phyloP scores from a whole-genome alignment of 2,888 invertebrate species.

The Ectropis crepuscularia region DNA sequence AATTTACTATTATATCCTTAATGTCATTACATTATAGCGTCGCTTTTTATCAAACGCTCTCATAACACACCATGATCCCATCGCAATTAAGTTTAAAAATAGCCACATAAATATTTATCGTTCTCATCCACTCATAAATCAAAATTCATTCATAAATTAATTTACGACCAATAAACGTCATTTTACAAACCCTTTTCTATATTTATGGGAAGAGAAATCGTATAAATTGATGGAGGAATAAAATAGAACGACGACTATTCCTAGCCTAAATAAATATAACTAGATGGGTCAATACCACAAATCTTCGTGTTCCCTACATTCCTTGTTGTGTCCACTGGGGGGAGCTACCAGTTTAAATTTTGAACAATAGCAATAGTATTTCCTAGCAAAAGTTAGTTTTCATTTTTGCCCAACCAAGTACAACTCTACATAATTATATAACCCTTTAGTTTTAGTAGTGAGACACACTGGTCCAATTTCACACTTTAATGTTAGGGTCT shows the following conservation, averaged over 20 bases:
- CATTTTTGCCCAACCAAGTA: not conserved
- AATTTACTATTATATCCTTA: no score
- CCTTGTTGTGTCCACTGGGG: not conserved
- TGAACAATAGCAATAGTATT: not conserved
- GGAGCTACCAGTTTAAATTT: not conserved
- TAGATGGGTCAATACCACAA: conserved; percentile 25
- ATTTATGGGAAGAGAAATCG: conserved; percentile 57
- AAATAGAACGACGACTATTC: conserved; percentile 28
- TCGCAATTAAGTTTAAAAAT: conserved; percentile 22
- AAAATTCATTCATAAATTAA: conserved; percentile 59
- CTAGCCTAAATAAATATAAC: conserved; percentile 24
- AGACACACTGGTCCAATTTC: no score
- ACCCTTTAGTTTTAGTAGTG: no score
- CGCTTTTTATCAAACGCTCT: not conserved
- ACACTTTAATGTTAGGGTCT: no score
- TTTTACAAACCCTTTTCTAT: conserved; percentile 53
- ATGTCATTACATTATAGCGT: not conserved
- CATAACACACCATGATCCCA: conserved; percentile 3
- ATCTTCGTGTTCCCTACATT: not conserved
- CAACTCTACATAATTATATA: no score
- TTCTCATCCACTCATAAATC: conserved; percentile 38
- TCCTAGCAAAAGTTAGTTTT: not conserved
- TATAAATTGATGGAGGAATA: conserved; percentile 35
- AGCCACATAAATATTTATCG: conserved; percentile 45
- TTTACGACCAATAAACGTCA: conserved; percentile 67